Evolutionary conservation across 2,888 invertebrate species (phyloP).

Genomic region (Entomobrya proxima): DNA sequence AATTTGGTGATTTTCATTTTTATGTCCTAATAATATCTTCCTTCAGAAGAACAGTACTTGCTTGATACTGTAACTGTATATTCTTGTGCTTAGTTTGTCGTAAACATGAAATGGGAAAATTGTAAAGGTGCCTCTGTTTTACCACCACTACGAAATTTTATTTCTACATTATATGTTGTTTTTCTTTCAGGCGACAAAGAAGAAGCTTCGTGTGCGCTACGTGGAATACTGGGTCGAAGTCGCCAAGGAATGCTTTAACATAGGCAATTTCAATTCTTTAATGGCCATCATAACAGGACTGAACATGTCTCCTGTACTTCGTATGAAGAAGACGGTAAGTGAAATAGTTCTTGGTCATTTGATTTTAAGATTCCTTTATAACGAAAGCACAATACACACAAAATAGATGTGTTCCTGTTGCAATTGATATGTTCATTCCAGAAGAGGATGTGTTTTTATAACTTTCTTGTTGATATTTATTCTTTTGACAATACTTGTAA

Average conservation of each 20-base stretch:
- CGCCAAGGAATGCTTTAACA: slow-evolving; percentile 80
- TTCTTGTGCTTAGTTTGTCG: not conserved
- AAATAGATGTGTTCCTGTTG: not conserved
- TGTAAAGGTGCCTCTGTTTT: not conserved
- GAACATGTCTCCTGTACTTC: slow-evolving; percentile 79
- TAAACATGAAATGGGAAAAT: slow-evolving; percentile 10
- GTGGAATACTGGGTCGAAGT: slow-evolving; percentile 81
- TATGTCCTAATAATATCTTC: slow-evolving; percentile 24
- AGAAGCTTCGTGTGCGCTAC: slow-evolving; percentile 79
- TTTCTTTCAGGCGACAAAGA: slow-evolving; percentile 76
- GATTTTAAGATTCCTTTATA: slow-evolving; percentile 10
- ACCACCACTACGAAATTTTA: not conserved
- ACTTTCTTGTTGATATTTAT: not conserved
- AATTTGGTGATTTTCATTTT: slow-evolving; percentile 58
- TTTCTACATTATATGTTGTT: slow-evolving; percentile 7
- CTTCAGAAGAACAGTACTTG: not conserved
- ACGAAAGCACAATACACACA: not conserved
- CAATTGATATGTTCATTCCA: not conserved
- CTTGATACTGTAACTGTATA: not conserved
- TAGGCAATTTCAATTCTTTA: slow-evolving; percentile 81
- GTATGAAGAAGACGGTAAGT: slow-evolving; percentile 78
- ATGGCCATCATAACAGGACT: slow-evolving; percentile 81
- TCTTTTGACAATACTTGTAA: not conserved
- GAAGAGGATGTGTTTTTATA: not conserved
- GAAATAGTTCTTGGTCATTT: not conserved